Base-by-base conservation (phyloP, 1,140 invertebrate species). In the Aleiodes sp. region DNA sequence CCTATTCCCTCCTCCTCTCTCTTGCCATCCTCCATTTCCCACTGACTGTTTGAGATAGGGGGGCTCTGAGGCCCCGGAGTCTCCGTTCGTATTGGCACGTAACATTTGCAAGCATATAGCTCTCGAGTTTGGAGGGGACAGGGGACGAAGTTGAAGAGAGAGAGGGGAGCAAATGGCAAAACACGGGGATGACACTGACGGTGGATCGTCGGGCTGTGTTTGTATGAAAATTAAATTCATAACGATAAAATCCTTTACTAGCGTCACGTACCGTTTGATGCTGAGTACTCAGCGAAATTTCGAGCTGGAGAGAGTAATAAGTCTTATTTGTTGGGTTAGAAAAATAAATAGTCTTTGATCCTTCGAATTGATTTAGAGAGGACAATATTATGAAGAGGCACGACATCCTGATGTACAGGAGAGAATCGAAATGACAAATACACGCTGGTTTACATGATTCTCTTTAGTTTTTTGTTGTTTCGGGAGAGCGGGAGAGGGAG, bases 141-240 rank as follows among this genome's bases (percentile, higher is more conserved):
- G 9, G 12, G 1, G 21, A 28, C 24, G n/a, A 28, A 21, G 24
- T 26, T 1, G 52, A 28, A 9, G 12, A 14, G 29, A 2, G 19
- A 29, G 19, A 33, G 16, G 16, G 10, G 6, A 35, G 24, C 2
- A 61, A n/a, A 61, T 16, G 59, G 14, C 24, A 61, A 61, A 31
- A 21, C 16, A 61, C 10, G 16, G 19, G n/a, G 28, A 39, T 61
- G 28, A 33, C 4, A 61, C 29, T 29, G 62, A 62, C 41, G 73
- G 75, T n/a, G n/a, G n/a, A 56, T 29, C 24, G 26, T 26, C 29
- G n/a, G n/a, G 6, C 37, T 65, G 75, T 82, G 78, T 82, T 83
- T 83, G 79, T 76, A 81, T 75, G 82, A 83, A 82, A 83, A 83
- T 84, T 81, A 83, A 83, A 84, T 84, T 83, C 82, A 80, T 82